A percentile compares a stretch with the other conserved stretches of the same genome.
These are phyloP conservation scores for Hemibagrus guttatus DNA, from an alignment of 2,797 vertebrate species.

Conservation along the genomic window DNA sequence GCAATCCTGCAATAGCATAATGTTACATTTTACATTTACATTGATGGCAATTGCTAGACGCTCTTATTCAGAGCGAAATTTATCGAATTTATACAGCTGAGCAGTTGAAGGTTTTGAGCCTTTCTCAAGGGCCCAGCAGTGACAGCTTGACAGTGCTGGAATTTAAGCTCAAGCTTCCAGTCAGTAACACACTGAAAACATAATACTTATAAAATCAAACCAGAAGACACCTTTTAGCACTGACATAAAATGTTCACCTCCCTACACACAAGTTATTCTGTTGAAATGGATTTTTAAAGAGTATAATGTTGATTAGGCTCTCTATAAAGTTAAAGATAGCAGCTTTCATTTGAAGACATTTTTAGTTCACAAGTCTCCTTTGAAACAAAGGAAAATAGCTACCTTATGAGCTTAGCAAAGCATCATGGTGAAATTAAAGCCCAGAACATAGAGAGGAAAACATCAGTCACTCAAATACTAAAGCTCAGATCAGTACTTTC, in stretches of 20 bases:
- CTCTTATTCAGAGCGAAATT: too few species aligned
- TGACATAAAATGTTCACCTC: background rate
- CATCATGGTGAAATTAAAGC: background rate
- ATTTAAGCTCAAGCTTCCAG: too few species aligned
- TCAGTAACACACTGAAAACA: background rate
- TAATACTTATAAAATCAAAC: background rate
- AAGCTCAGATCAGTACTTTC: background rate
- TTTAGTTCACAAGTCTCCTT: background rate
- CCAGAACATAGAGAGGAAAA: background rate
- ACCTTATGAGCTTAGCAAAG: background rate
- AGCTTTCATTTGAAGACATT: background rate
- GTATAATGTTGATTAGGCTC: background rate
- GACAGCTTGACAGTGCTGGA: too few species aligned
- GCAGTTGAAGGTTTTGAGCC: too few species aligned
- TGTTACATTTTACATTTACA: background rate
- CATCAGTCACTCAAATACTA: background rate
- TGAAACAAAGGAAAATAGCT: background rate
- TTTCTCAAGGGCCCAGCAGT: too few species aligned
- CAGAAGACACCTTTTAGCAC: too few species aligned
- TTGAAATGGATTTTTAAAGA: background rate
- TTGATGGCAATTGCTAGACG: too few species aligned
- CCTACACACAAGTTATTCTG: background rate
- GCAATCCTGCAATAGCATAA: background rate
- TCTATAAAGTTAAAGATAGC: background rate
- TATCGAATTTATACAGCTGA: too few species aligned